phyloP scores from a whole-genome alignment of 2,797 vertebrate genomes.

The Lophius americanus region DNA sequence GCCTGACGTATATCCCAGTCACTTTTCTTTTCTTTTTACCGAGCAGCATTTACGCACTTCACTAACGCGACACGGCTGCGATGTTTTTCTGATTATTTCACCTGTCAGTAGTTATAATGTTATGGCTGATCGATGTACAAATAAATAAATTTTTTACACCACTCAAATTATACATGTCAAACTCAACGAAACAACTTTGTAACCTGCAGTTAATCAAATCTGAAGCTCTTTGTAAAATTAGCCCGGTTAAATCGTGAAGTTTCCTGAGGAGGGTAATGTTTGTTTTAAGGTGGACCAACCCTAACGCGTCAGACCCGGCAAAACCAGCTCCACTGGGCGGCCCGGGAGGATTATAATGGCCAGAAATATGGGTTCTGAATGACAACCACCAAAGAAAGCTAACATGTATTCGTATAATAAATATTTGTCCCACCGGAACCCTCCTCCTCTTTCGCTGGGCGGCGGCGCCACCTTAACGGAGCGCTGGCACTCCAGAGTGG shows the following conservation, averaged over 20 bases:
- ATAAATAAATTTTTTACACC: too few relatives aligned
- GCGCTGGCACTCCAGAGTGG: constrained; percentile 72
- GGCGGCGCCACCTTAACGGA: constrained; percentile 80
- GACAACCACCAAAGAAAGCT: not conserved
- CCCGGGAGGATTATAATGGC: rapidly evolving
- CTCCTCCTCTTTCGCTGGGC: not conserved
- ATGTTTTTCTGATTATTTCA: not conserved
- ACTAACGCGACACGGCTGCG: not conserved
- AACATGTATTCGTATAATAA: too few relatives aligned
- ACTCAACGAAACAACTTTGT: not conserved
- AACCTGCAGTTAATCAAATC: constrained; percentile 31
- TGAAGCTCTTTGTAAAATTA: constrained; percentile 58
- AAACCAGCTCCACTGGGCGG: not conserved
- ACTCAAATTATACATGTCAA: too few relatives aligned
- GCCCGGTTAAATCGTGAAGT: constrained; percentile 57
- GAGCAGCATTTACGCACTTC: constrained; percentile 18
- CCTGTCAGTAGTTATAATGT: too few relatives aligned
- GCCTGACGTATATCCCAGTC: too few relatives aligned
- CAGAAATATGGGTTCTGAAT: not conserved
- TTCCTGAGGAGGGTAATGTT: constrained; percentile 67
- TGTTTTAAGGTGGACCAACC: constrained; percentile 78
- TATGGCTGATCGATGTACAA: too few relatives aligned
- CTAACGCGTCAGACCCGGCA: constrained; percentile 6
- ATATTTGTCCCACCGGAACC: not conserved
- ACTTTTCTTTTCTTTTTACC: constrained; percentile 7